Conservation (phyloP, 2,888 invertebrate genomes). For the Dorcus parallelipipedus region DNA sequence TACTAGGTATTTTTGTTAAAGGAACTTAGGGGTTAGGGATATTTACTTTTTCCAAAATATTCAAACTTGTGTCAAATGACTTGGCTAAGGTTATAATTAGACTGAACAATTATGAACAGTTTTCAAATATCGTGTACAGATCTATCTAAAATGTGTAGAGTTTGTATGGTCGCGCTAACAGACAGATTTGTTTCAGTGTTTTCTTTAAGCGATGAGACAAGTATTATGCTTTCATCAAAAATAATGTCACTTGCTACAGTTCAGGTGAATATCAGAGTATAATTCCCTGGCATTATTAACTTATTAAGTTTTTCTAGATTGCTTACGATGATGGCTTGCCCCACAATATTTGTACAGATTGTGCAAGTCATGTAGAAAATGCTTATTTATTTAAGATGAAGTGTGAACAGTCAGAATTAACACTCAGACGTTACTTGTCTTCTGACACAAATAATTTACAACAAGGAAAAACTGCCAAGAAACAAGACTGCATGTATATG, state of each 20-base stretch:
- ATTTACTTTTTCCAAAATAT: too few relatives aligned
- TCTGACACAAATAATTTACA: background rate
- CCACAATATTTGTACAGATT: conserved; percentile 23
- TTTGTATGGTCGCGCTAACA: conserved; percentile 26
- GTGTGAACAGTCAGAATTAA: conserved; percentile 28
- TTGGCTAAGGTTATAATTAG: too few relatives aligned
- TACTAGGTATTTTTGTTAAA: too few relatives aligned
- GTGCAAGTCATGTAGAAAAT: conserved; percentile 26
- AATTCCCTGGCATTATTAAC: background rate
- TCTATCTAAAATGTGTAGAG: conserved; percentile 28
- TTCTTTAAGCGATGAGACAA: conserved; percentile 1
- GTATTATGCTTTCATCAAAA: conserved; percentile 22
- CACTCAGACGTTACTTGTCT: conserved; percentile 22
- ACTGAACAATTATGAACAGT: too few relatives aligned
- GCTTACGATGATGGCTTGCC: conserved; percentile 29
- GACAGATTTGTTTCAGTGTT: conserved; percentile 23
- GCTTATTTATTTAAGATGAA: conserved; percentile 29
- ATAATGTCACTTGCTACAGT: conserved; percentile 28
- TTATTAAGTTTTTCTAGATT: conserved; percentile 19
- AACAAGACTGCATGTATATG: background rate
- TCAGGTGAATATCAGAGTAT: conserved; percentile 23
- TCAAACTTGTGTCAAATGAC: too few relatives aligned
- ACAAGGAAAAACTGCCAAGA: too few relatives aligned
- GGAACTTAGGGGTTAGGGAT: too few relatives aligned
- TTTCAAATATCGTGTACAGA: conserved; percentile 1